Conservation (phyloP, 2,888 invertebrate genomes). For the Poecilobothrus nobilitatus region DNA sequence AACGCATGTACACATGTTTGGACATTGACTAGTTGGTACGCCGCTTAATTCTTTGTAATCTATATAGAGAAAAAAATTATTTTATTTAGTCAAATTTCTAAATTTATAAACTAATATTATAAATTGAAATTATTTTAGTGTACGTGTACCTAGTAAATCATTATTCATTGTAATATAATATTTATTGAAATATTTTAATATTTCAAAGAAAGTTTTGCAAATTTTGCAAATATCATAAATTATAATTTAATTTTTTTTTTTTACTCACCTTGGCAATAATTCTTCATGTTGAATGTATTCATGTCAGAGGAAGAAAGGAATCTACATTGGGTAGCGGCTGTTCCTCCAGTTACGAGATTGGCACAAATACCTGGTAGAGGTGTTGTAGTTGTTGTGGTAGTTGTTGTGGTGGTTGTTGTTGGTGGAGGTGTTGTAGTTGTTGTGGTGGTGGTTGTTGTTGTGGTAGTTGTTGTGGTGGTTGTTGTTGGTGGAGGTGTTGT, state of each 20-base stretch:
- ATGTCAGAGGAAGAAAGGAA: background rate
- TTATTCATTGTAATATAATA: too few species aligned
- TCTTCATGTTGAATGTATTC: background rate
- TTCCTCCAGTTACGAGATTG: background rate
- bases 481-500: background rate
- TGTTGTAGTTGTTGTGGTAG: background rate
- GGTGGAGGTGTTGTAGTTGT: background rate
- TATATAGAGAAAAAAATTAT: background rate
- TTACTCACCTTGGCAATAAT: background rate
- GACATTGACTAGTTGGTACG: background rate
- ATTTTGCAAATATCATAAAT: too few species aligned
- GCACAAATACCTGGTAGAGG: background rate
- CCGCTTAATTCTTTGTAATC: background rate
- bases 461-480: background rate
- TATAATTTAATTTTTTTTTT: background rate
- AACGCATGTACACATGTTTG: background rate
- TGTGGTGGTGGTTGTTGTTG: background rate
- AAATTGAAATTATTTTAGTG: too few species aligned
- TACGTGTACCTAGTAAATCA: too few species aligned
- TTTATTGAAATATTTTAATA: too few species aligned
- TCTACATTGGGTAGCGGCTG: background rate
- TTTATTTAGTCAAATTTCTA: too few species aligned
- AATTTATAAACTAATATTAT: too few species aligned
- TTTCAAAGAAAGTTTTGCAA: too few species aligned
- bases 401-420: background rate